Conservation (phyloP, 2,888 invertebrate species). For the Pachycephus smyrnensis region DNA sequence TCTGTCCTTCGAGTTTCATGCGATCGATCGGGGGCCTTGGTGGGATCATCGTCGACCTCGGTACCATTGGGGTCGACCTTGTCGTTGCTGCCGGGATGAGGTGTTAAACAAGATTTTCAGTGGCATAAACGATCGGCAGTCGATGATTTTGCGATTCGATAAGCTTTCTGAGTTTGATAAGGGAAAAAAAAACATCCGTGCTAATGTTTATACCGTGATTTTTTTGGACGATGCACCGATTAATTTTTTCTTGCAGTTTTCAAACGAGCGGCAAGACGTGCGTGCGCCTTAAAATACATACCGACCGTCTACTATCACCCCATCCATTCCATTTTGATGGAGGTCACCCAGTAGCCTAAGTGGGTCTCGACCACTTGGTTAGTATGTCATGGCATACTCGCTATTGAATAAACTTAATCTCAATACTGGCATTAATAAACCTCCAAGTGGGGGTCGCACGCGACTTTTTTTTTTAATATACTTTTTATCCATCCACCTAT, state of each 20-base stretch:
- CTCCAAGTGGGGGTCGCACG: slow-evolving; percentile 13
- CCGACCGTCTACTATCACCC: slow-evolving; percentile 57
- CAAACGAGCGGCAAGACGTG: slow-evolving; percentile 17
- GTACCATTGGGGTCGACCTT: not conserved
- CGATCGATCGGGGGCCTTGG: not conserved
- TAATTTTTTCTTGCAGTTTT: not conserved
- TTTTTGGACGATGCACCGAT: not conserved
- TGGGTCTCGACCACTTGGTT: slow-evolving; percentile 69
- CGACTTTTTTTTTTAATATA: slow-evolving; percentile 20
- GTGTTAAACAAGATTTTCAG: not conserved
- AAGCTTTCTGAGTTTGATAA: not conserved
- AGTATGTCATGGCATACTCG: slow-evolving; percentile 66
- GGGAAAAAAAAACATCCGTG: not conserved
- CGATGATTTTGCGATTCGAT: not conserved
- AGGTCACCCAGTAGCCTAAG: slow-evolving; percentile 65
- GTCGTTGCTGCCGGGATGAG: not conserved
- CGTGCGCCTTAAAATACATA: slow-evolving; percentile 42
- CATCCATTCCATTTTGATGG: slow-evolving; percentile 63
- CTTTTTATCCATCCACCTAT: slow-evolving; percentile 3
- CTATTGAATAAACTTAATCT: slow-evolving; percentile 60
- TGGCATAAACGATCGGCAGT: not conserved
- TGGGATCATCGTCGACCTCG: not conserved
- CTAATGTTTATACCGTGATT: not conserved
- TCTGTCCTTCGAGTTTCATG: not conserved
- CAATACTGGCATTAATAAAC: slow-evolving; percentile 54